Base-by-base conservation (phyloP, 2,888 invertebrate genomes). In the Campaea margaritaria region DNA sequence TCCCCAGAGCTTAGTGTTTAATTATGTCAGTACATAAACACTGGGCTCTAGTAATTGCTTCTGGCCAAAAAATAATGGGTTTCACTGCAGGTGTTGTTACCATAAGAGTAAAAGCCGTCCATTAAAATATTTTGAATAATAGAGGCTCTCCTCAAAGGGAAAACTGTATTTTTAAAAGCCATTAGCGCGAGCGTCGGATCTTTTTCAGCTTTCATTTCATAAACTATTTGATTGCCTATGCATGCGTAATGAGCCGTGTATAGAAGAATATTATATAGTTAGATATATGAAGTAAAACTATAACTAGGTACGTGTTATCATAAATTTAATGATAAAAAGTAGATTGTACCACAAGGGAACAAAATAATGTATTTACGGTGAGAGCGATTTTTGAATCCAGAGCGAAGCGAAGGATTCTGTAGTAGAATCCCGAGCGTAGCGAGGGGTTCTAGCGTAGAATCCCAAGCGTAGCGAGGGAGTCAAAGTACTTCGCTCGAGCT, bases 61-160 rank as follows among this genome's bases (percentile, higher is more conserved):
- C 36, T 21, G 13, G 50, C 28, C 38, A 27, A 48, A 42, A 21
- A 14, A 15, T 45, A 68, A 72, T 59, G 60, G 63, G 64, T 70
- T 69, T 56, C 59, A 62, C 59, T 55, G 62, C 58, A 70, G 31
- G 42, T 65, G 65, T 46, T 65, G 67, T 59, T 62, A 66, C 67
- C 53, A 28, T 31, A 54, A 14, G 31, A 14, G 39, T 60, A 68
- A 62, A 75, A 76, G 70, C 68, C 73, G 68, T 75, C 79, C 79
- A 83, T 83, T 83, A 78, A 82, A 75, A 82, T 78, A 75, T 81
- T 76, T 75, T 83, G 77, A 85, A 83, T 84, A 83, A 81, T 80
- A 81, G 56, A 83, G 47, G 65, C 59, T 69, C 62, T 62, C 54
- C 54, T 75, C 76, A 75, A 74, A 78, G 76, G 74, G 75, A 74